Conservation (phyloP, 2,113 vertebrate genomes). For the Cyphotilapia sp. region DNA sequence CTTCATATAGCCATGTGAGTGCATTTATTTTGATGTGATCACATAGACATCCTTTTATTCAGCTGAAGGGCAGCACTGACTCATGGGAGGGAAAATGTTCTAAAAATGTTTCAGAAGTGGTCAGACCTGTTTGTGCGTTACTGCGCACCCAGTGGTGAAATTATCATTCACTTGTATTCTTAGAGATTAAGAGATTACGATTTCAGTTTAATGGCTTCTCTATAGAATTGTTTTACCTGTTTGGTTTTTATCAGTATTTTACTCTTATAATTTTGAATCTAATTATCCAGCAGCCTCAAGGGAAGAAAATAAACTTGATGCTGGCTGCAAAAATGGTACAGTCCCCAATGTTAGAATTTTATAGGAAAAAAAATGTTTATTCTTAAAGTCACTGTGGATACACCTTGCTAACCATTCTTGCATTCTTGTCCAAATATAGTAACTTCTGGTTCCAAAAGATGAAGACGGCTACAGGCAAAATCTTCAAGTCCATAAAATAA, state of each 20-base stretch:
- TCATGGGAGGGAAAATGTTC: not conserved
- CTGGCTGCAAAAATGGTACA: not conserved
- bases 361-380: not conserved
- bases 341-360: not conserved
- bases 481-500: not conserved
- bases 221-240: no score
- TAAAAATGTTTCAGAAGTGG: not conserved
- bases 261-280: not conserved
- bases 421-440: not conserved
- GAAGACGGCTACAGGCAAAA: not conserved
- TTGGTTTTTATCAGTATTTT: not conserved
- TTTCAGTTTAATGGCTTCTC: not conserved
- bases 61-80: constrained; percentile 13
- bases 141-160: not conserved
- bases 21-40: not conserved
- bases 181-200: not conserved
- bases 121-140: not conserved
- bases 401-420: not conserved
- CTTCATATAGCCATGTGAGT: not conserved
- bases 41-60: not conserved
- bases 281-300: not conserved
- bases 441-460: not conserved
- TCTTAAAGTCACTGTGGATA: not conserved
- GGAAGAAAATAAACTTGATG: not conserved
- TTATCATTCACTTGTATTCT: not conserved